Conservation (phyloP, 2,797 vertebrate genomes). For the Rhinoraja longicauda region DNA sequence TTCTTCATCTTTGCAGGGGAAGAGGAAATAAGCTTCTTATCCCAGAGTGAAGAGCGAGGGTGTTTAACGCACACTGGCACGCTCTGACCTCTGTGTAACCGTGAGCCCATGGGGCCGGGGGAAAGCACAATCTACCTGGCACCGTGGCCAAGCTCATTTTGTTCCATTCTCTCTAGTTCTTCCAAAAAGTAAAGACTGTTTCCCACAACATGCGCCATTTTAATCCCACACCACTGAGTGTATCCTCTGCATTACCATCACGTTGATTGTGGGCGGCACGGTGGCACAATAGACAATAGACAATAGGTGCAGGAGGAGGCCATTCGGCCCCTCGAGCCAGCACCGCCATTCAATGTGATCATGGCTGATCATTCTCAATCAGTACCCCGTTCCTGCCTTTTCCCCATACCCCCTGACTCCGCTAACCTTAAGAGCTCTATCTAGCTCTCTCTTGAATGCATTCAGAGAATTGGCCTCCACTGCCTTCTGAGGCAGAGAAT, state of each 20-base stretch:
- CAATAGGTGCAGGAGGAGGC: too few relatives aligned
- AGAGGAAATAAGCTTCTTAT: constrained; percentile 35
- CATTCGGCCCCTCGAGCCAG: too few relatives aligned
- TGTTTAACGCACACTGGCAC: constrained; percentile 29
- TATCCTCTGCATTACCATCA: neutral
- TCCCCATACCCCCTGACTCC: too few relatives aligned
- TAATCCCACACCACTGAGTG: neutral
- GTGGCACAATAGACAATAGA: too few relatives aligned
- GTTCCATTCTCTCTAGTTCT: constrained; percentile 17
- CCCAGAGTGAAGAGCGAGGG: neutral
- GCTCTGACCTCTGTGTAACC: constrained; percentile 23
- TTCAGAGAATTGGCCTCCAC: too few relatives aligned
- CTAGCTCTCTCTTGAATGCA: too few relatives aligned
- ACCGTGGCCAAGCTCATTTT: constrained; percentile 36
- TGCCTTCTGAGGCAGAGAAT: too few relatives aligned
- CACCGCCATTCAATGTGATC: too few relatives aligned
- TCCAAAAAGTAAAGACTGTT: neutral
- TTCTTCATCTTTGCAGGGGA: constrained; percentile 21
- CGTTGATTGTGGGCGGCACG: neutral
- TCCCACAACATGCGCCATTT: neutral
- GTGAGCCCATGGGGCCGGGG: neutral
- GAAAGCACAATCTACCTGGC: constrained; percentile 21
- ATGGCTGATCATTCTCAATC: too few relatives aligned
- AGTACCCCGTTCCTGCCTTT: too few relatives aligned
- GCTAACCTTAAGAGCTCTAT: too few relatives aligned